Base-by-base conservation (phyloP, 2,888 invertebrate species). In the Temnothorax unifasciatus region DNA sequence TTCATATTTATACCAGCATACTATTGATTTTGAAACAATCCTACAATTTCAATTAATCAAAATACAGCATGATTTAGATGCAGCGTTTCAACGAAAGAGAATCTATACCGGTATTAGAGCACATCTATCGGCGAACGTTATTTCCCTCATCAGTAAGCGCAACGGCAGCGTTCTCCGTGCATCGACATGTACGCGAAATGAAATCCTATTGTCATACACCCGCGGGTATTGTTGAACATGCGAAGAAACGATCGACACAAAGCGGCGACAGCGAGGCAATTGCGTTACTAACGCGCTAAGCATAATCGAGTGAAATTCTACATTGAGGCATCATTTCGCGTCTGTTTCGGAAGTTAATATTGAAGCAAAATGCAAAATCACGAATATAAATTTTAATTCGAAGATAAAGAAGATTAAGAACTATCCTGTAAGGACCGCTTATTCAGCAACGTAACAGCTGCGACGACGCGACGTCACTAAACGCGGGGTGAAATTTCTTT, bases 141-240 rank as follows among this genome's bases (percentile, higher is more conserved):
- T 81, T 81, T 81, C 79, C 47, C 38, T 81, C 74, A 81, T 73
- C 57, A 81, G 59, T 81, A 81, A 81, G 79, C 79, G 74, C 50
- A 74, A 81, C 74, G 21, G 47, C 59, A 79, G 47, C 79, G 47
- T 59, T 25, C 74, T 59, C 59, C 34, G 8, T 59, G 47, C 59
- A 81, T 81, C 79, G 74, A 25, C 59, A 74, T 54, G 59, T 25
- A 81, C 59, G 59, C 25, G 74, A 29, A 81, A 81, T 81, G 79
- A 61, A 81, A 81, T 81, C 74, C 79, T 81, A 81, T 81, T 81
- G 59, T 74, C 34, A 76, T 52, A 64, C 5, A 73, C 50, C 25
- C 64, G 6, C 18, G 74, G 47, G 75, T 81, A 74, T 59, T 59
- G 74, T 74, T 59, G 74, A 79, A 79, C 47, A 57, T 71, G 47